Conservation (phyloP, 2,888 invertebrate species). For the Cantharis rufa region DNA sequence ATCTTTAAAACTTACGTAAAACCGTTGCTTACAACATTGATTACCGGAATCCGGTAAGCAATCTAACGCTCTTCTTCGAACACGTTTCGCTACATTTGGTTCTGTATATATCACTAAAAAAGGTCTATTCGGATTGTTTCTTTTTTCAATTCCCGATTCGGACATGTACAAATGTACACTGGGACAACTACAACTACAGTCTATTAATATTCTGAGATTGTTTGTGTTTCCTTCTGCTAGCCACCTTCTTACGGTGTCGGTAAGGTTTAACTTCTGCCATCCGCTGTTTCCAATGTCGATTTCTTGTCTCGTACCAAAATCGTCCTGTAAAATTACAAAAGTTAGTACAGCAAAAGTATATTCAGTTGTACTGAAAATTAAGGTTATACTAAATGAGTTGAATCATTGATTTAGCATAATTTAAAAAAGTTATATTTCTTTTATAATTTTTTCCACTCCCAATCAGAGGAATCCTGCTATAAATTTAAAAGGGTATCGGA, state of each 20-base stretch:
- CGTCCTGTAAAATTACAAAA: constrained; percentile 56
- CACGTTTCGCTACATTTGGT: constrained; percentile 68
- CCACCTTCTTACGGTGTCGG: constrained; percentile 77
- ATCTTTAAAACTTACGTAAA: constrained; percentile 89
- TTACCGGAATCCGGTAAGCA: constrained; percentile 72
- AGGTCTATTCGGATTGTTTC: constrained; percentile 71
- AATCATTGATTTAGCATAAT: background rate
- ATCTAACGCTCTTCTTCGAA: constrained; percentile 81
- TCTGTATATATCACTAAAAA: constrained; percentile 83
- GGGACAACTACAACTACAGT: constrained; percentile 80
- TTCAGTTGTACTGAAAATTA: background rate
- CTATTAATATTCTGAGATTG: constrained; percentile 77
- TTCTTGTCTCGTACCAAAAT: constrained; percentile 61
- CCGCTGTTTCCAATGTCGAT: constrained; percentile 68
- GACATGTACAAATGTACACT: constrained; percentile 72
- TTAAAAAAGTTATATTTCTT: background rate
- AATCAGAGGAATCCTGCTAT: background rate
- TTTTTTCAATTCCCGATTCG: constrained; percentile 40
- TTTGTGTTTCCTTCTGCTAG: constrained; percentile 58
- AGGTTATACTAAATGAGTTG: background rate
- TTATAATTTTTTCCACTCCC: background rate
- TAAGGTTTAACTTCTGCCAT: constrained; percentile 88
- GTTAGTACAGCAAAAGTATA: background rate
- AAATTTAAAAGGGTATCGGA: background rate
- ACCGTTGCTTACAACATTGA: constrained; percentile 86